phyloP scores from a whole-genome alignment of 2,113 vertebrate species.

The Phaethornis superciliosus region DNA sequence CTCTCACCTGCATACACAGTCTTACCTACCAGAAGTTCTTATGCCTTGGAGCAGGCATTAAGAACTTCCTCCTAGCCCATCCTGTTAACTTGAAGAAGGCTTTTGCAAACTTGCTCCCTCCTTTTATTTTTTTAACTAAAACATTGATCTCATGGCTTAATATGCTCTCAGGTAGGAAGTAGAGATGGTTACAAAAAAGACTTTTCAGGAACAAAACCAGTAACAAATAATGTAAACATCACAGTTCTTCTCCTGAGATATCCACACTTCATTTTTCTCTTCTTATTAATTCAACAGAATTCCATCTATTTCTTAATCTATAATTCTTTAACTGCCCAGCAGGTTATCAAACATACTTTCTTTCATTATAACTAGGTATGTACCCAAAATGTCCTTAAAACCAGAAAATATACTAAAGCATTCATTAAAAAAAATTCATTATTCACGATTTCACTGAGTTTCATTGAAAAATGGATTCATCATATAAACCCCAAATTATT shows the following conservation, averaged over 20 bases:
- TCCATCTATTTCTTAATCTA: not conserved
- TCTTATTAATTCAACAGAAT: not conserved
- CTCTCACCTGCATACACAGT: not conserved
- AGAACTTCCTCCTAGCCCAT: not conserved
- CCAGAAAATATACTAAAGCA: not conserved
- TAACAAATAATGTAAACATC: not conserved
- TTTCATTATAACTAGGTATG: not conserved
- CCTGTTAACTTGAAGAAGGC: not conserved
- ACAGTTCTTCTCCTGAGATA: not conserved
- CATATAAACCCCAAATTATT: not conserved
- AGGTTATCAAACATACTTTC: not conserved
- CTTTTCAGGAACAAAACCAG: too few species aligned
- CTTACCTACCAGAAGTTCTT: not conserved
- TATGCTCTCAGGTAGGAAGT: not conserved
- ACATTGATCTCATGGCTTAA: not conserved
- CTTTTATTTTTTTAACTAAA: not conserved
- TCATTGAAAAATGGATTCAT: not conserved
- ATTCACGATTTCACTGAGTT: not conserved
- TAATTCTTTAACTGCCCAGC: not conserved
- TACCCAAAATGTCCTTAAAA: not conserved
- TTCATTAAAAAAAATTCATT: not conserved
- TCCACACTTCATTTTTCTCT: not conserved
- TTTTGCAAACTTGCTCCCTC: not conserved
- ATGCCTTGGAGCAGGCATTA: accelerated
- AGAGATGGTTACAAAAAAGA: not conserved